These are phyloP conservation scores for Drosophila longiperda DNA, from an alignment of 2,888 invertebrate genomes.

Conservation along the genomic window DNA sequence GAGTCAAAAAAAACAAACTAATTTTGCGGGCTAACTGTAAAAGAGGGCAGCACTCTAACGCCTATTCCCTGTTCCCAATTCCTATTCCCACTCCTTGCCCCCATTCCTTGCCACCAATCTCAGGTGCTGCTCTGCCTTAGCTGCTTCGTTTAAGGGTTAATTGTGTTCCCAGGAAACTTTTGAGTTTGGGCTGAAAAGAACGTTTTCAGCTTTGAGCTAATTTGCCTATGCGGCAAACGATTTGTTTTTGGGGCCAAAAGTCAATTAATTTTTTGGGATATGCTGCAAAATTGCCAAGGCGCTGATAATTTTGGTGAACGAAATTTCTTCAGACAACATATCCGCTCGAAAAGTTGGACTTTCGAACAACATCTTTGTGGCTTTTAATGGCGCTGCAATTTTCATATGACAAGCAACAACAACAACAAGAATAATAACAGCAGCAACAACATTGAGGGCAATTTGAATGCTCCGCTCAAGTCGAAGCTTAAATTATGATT, in stretches of 20 bases:
- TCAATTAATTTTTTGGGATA: slow-evolving; percentile 74
- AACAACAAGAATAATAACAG: slow-evolving; percentile 23
- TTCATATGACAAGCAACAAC: slow-evolving; percentile 74
- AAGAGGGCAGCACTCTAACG: slow-evolving; percentile 57
- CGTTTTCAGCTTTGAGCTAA: slow-evolving; percentile 53
- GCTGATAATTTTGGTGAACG: slow-evolving; percentile 64
- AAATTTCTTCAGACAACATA: slow-evolving; percentile 72
- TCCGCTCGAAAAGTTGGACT: slow-evolving; percentile 50
- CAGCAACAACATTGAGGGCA: slow-evolving; percentile 30
- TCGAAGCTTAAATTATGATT: slow-evolving; percentile 81
- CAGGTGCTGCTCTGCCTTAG: background rate
- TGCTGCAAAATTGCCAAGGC: slow-evolving; percentile 24
- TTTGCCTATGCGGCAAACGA: slow-evolving; percentile 70
- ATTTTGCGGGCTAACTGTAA: slow-evolving; percentile 75
- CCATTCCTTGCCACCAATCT: background rate
- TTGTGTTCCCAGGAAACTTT: slow-evolving; percentile 77
- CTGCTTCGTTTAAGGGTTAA: slow-evolving; percentile 46
- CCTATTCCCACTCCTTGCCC: background rate
- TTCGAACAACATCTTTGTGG: slow-evolving; percentile 5
- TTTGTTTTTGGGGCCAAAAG: slow-evolving; percentile 53
- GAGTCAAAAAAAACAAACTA: slow-evolving; percentile 46
- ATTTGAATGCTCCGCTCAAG: slow-evolving; percentile 66
- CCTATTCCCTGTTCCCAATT: slow-evolving; percentile 28
- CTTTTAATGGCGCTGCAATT: slow-evolving; percentile 76
- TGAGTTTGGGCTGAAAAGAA: background rate